Conservation (phyloP, 2,888 invertebrate species). For the Drosophila villosipedis region DNA sequence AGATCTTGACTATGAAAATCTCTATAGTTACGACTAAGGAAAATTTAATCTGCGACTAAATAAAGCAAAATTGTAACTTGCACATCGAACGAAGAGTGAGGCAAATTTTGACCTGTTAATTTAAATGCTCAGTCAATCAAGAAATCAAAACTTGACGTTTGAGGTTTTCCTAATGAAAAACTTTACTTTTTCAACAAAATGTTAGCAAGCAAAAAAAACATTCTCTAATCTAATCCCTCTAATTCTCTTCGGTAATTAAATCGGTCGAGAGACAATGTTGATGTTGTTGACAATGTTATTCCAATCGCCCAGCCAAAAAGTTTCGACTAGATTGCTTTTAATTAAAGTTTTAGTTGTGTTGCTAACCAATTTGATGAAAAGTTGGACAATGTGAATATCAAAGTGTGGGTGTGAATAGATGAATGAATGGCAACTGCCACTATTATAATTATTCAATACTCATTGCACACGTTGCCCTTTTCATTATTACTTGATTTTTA, state of each 20-base stretch:
- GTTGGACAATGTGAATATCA: not conserved
- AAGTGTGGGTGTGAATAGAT: constrained; percentile 9
- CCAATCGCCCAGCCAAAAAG: not conserved
- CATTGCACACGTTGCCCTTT: not conserved
- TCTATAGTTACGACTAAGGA: not conserved
- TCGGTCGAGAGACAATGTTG: no score
- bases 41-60: not conserved
- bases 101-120: not conserved
- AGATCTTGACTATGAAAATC: not conserved
- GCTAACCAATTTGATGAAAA: constrained; percentile 3
- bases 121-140: not conserved
- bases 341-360: constrained; percentile 2
- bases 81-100: no score
- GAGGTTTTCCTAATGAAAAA: not conserved
- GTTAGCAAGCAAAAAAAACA: not conserved
- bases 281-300: not conserved
- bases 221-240: not conserved
- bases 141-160: not conserved
- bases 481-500: constrained; percentile 11
- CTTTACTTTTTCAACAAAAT: not conserved
- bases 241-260: no score
- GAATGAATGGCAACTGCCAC: not conserved
- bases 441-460: not conserved
- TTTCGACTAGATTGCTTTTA: not conserved
- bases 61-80: not conserved